Percentiles rank a stretch among this genome's conserved stretches.
phyloP scores from a whole-genome alignment of 2,797 vertebrate species.

The Myripristis jacobus region DNA sequence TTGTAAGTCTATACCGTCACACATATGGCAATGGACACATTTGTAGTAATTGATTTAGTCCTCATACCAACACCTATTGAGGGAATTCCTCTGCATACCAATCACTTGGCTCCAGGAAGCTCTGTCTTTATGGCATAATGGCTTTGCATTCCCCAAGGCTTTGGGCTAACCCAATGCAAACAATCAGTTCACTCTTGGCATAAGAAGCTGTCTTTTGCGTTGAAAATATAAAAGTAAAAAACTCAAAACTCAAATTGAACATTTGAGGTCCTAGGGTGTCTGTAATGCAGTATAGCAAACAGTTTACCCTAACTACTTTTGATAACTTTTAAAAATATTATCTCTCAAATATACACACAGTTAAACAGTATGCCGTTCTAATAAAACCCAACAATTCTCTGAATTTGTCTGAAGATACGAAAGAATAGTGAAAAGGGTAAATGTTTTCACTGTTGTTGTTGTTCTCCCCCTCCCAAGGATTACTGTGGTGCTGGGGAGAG shows the following conservation, averaged over 20 bases:
- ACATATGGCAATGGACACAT: not conserved
- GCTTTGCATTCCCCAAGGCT: too few relatives aligned
- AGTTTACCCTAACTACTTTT: not conserved
- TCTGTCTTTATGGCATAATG: not conserved
- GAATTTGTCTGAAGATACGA: not conserved
- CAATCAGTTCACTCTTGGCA: not conserved
- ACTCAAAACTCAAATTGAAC: not conserved
- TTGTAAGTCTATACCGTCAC: not conserved
- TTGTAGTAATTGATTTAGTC: not conserved
- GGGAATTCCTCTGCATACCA: constrained; percentile 13
- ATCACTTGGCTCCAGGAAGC: not conserved
- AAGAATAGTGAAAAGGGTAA: constrained; percentile 25
- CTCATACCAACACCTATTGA: constrained; percentile 10
- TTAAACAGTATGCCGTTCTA: not conserved
- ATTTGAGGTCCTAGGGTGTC: not conserved
- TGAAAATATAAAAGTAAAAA: not conserved
- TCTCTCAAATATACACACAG: not conserved
- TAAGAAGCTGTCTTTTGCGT: not conserved
- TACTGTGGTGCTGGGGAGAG: constrained; percentile 51
- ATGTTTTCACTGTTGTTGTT: constrained; percentile 29
- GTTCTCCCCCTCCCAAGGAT: constrained; percentile 34
- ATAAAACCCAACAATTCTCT: too few relatives aligned
- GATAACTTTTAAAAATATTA: not conserved
- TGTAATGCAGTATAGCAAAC: not conserved
- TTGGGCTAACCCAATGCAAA: too few relatives aligned